A percentile compares a stretch with the other conserved stretches of the same genome.
These are phyloP conservation scores for Allygus modestus DNA, from an alignment of 2,888 invertebrate species.

Conservation along the genomic window DNA sequence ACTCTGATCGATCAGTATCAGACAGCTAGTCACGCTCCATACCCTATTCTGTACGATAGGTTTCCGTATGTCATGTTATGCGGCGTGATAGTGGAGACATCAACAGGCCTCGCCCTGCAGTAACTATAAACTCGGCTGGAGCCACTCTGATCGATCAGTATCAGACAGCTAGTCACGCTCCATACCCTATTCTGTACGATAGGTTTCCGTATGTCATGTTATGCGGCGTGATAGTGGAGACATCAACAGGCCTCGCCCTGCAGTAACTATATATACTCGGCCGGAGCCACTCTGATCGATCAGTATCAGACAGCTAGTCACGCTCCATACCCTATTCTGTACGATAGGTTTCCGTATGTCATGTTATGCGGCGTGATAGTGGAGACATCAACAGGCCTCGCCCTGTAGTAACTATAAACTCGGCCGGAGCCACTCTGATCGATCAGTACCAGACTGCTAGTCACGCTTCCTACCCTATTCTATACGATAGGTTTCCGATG, in stretches of 20 bases:
- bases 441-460: background rate
- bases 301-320: background rate
- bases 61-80: background rate
- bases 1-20: background rate
- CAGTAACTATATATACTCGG: background rate
- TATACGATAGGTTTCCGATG: no score
- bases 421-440: background rate
- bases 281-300: background rate
- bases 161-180: background rate
- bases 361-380: background rate
- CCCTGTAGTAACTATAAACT: conserved; percentile 12
- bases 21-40: background rate
- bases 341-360: no score
- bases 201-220: no score
- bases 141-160: background rate
- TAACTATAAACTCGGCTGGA: background rate
- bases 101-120: background rate
- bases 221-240: background rate
- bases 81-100: background rate
- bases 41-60: no score
- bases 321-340: no score
- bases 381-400: background rate
- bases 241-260: background rate
- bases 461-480: no score
- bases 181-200: background rate